Evolutionary conservation across 2,113 vertebrate genomes (phyloP).

Genomic region (Rhynchopsitta pachyrhyncha): DNA sequence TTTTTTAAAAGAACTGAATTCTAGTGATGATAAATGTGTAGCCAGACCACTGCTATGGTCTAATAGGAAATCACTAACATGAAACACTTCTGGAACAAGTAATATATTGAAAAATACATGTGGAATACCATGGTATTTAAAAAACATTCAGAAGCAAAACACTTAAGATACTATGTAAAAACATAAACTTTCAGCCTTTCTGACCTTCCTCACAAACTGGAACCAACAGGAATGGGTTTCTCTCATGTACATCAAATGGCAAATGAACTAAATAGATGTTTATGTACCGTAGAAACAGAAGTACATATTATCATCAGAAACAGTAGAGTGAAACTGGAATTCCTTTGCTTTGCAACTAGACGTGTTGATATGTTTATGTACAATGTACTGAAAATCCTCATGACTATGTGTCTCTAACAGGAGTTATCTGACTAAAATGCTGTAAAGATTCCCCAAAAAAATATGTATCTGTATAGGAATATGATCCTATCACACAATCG

Average conservation of each 20-base stretch:
- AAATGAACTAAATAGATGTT: not conserved
- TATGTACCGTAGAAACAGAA: not conserved
- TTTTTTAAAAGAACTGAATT: not conserved
- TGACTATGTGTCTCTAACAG: not conserved
- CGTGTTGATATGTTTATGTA: not conserved
- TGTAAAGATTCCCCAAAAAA: not conserved
- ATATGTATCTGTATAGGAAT: not conserved
- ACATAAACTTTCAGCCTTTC: not conserved
- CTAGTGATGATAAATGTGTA: not conserved
- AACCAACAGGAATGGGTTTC: not conserved
- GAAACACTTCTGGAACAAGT: not conserved
- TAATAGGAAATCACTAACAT: not conserved
- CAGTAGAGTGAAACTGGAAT: not conserved
- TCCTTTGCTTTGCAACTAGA: not conserved
- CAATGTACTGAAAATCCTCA: not conserved
- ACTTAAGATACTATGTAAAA: not conserved
- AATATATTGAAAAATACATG: not conserved
- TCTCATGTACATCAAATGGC: not conserved
- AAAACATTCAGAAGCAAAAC: not conserved
- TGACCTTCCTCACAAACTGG: not conserved
- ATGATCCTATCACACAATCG: not conserved
- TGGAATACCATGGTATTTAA: not conserved
- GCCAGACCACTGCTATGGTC: not conserved
- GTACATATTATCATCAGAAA: not conserved
- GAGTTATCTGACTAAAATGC: not conserved